Percentiles rank a stretch among this genome's conserved stretches.
Conservation (phyloP, 2,797 vertebrate genomes). For the Ctenochaetus hawaiiensis region DNA sequence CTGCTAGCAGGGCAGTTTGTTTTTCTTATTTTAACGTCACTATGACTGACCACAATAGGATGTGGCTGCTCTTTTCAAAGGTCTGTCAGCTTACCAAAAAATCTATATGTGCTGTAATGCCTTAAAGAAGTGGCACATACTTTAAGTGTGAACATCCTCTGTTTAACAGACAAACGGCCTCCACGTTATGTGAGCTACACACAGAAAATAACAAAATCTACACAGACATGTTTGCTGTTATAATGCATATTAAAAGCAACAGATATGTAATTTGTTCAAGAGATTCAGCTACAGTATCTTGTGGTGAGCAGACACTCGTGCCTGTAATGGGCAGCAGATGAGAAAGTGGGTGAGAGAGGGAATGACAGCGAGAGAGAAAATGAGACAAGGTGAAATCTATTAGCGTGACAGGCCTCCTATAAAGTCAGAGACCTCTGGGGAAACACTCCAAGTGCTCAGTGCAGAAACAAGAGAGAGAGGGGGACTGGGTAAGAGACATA, state of each 20-base stretch:
- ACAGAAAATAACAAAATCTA: background rate
- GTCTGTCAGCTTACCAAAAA: background rate
- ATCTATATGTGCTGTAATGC: background rate
- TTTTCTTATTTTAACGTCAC: background rate
- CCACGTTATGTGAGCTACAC: slow-evolving; percentile 13
- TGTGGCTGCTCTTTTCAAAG: no score
- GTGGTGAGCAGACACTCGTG: slow-evolving; percentile 38
- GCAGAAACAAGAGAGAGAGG: slow-evolving; percentile 26
- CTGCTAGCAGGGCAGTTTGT: background rate
- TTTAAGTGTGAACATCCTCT: background rate
- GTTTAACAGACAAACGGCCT: slow-evolving; percentile 4
- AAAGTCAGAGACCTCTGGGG: slow-evolving; percentile 65
- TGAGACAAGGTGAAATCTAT: slow-evolving; percentile 76
- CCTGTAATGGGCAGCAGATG: slow-evolving; percentile 59
- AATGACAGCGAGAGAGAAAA: slow-evolving; percentile 55
- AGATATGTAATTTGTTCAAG: slow-evolving; percentile 25
- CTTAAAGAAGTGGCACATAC: background rate
- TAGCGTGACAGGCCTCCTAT: slow-evolving; percentile 70
- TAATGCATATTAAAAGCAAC: slow-evolving; percentile 4
- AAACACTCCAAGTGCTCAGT: slow-evolving; percentile 51
- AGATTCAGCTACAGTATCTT: slow-evolving; percentile 34
- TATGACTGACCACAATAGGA: background rate
- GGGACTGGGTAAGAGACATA: slow-evolving; percentile 21
- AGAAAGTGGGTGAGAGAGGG: slow-evolving; percentile 48
- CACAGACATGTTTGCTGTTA: background rate